Evolutionary conservation across 2,797 vertebrate species (phyloP).

Genomic region (Cottoperca gobio): DNA sequence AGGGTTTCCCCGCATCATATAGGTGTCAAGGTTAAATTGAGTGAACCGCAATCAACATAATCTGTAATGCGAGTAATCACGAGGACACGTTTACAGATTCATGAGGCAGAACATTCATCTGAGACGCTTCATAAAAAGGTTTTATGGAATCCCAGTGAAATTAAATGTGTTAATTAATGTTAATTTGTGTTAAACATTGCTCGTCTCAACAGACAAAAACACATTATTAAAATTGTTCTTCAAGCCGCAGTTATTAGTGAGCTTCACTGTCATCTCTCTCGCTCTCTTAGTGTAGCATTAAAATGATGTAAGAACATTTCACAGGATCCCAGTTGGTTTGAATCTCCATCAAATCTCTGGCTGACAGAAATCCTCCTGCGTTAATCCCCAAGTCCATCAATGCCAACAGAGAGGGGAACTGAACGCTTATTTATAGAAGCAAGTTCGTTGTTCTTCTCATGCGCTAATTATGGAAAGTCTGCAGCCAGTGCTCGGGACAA

Average conservation of each 20-base stretch:
- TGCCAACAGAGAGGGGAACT: conserved; percentile 36
- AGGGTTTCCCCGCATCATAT: conserved; percentile 1
- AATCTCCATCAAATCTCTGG: conserved; percentile 33
- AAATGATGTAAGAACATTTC: conserved; percentile 6
- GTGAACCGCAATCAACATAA: conserved; percentile 1
- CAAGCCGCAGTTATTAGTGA: conserved; percentile 20
- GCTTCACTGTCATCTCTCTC: neutral
- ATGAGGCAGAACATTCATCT: neutral
- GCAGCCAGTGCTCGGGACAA: conserved; percentile 14
- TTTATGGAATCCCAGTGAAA: conserved; percentile 8
- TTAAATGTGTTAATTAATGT: conserved; percentile 9
- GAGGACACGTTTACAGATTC: neutral
- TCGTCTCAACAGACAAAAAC: conserved; percentile 17
- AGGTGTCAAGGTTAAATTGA: conserved; percentile 1
- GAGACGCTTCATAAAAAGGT: neutral
- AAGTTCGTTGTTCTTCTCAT: conserved; percentile 47
- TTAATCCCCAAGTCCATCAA: conserved; percentile 60
- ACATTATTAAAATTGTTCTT: conserved; percentile 2
- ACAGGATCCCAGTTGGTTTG: conserved; percentile 15
- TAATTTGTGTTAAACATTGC: neutral
- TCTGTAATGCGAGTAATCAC: neutral
- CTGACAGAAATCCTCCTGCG: conserved; percentile 39
- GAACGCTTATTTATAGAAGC: conserved; percentile 60
- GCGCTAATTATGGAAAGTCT: conserved; percentile 56
- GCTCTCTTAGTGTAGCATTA: neutral